A percentile compares a stretch with the other conserved stretches of the same genome.
phyloP scores from a whole-genome alignment of 2,797 vertebrate genomes.

The Cephalopachus bancanus region DNA sequence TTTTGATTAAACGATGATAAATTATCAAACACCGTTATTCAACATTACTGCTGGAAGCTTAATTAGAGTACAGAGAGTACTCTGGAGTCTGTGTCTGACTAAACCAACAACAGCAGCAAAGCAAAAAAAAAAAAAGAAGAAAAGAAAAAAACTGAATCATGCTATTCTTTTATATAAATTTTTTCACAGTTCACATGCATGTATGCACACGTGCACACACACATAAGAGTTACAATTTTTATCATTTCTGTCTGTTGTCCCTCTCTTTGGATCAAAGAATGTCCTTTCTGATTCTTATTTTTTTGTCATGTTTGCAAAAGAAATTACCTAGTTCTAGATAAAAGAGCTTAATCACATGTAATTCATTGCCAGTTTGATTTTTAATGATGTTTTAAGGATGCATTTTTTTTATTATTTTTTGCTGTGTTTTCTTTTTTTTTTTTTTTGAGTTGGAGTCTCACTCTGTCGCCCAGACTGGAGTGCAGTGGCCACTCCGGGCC shows the following conservation, averaged over 20 bases:
- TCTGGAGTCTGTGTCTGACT: neutral
- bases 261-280: neutral
- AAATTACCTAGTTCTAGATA: neutral
- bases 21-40: slow-evolving; percentile 50
- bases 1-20: slow-evolving; percentile 15
- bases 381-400: slow-evolving; percentile 44
- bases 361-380: slow-evolving; percentile 8
- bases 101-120: neutral
- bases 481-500: no score
- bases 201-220: neutral
- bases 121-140: slow-evolving; percentile 35
- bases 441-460: no score
- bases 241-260: neutral
- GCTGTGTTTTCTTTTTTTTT: neutral
- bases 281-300: neutral
- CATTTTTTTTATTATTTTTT: neutral
- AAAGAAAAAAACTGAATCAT: neutral
- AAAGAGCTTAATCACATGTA: slow-evolving; percentile 8
- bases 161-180: neutral
- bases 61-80: neutral
- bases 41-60: neutral
- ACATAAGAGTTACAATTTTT: neutral
- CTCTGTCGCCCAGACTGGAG: no score
- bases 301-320: neutral
- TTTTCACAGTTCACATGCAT: neutral